Percentiles rank a stretch among this genome's conserved stretches.
These are phyloP conservation scores for Pyrgus malvae DNA, from an alignment of 2,888 invertebrate genomes.

Conservation along the genomic window DNA sequence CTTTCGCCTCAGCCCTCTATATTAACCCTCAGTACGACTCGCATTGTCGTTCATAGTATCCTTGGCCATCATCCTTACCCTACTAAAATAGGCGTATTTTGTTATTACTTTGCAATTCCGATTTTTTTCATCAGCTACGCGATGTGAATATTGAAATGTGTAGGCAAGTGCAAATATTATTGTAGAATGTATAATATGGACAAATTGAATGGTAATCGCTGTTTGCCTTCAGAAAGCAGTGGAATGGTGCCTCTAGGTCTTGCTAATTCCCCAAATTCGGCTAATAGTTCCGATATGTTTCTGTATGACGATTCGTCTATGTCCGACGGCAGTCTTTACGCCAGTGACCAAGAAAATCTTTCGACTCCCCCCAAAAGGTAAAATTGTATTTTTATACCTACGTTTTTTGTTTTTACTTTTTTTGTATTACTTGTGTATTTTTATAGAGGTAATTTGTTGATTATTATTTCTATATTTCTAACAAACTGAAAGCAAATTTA, in stretches of 20 bases:
- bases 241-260: conserved; percentile 24
- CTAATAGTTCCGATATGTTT: conserved; percentile 73
- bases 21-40: conserved; percentile 27
- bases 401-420: neutral
- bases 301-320: conserved; percentile 84
- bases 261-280: conserved; percentile 19
- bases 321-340: conserved; percentile 86
- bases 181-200: conserved; percentile 32
- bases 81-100: neutral
- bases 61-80: conserved; percentile 2
- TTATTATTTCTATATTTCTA: no score
- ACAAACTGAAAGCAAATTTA: no score
- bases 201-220: conserved; percentile 21
- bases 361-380: conserved; percentile 85
- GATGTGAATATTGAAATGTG: neutral
- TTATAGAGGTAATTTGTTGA: no score
- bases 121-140: neutral
- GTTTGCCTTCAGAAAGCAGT: conserved; percentile 13
- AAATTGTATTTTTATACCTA: neutral
- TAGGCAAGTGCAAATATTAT: conserved; percentile 9
- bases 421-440: neutral
- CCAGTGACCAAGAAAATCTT: conserved; percentile 92
- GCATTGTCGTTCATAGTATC: conserved; percentile 1
- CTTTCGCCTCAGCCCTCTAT: conserved; percentile 22
- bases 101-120: neutral